Base-by-base conservation (phyloP, 2,888 invertebrate genomes). In the Diarsia brunnea region DNA sequence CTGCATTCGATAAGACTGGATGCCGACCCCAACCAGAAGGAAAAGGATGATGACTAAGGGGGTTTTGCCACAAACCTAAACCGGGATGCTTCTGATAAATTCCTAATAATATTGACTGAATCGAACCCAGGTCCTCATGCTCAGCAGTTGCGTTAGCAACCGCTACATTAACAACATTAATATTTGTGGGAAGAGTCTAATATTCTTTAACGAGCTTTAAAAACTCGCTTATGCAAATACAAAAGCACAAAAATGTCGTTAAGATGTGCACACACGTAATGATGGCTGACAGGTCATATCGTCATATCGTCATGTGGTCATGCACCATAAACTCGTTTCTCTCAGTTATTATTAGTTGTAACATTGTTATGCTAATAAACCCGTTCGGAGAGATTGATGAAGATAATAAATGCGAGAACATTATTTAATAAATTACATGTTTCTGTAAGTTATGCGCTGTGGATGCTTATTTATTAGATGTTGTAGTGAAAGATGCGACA, bases 301-400 rank as follows among this genome's bases (percentile, higher is more conserved):
- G 85, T 85, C 84, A 69, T 68, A 65, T 61, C 63, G 78, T 71
- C 53, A 53, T 14, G n/a, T 63, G 43, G 45, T 63, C 77, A 66
- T 73, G 78, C 75, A 70, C 72, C 85, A 77, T 69, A 84, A 75
- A 80, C 84, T 19, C 31, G 84, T 84, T 81, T 68, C 75, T 55
- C 67, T 67, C 49, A 53, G 78, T 60, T 68, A 63, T 61, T 75
- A 64, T 68, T 65, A 79, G 69, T 53, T 61, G 31, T 31, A 49
- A 72, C 65, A 82, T 78, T 82, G 82, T 85, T 65, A 70, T 78
- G 85, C 11, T 68, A 83, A 74, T 78, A 72, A 78, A 85, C 82
- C 85, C 43, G 84, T 75, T 75, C 38, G n/a, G 12, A 45, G 61
- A 77, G 63, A 77, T 73, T 70, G 70, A 84, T 73, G 67, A 53